Percentiles rank a stretch among this genome's conserved stretches.
These are phyloP conservation scores for Eueides isabella DNA, from an alignment of 1,140 invertebrate genomes.

Conservation along the genomic window DNA sequence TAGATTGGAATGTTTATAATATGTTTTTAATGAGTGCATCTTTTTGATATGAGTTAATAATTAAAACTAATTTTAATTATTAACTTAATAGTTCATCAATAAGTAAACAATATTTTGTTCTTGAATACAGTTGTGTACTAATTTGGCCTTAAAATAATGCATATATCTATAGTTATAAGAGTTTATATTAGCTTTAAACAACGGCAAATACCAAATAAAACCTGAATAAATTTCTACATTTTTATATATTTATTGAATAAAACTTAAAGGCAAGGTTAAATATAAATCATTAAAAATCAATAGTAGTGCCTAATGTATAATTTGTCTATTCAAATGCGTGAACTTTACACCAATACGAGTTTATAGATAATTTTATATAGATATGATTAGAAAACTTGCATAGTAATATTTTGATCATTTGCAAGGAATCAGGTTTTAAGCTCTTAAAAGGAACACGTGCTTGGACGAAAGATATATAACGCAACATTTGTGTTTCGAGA, in stretches of 20 bases:
- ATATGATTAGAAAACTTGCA: not conserved
- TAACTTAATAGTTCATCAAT: not conserved
- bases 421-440: not conserved
- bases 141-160: not conserved
- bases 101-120: not conserved
- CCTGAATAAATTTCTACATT: slow-evolving; percentile 4
- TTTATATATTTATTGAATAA: slow-evolving; percentile 1
- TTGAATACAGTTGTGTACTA: not conserved
- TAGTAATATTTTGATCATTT: slow-evolving; percentile 5
- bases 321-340: not conserved
- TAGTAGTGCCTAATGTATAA: slow-evolving; percentile 5
- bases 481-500: too few relatives aligned
- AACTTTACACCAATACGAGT: not conserved
- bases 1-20: not conserved
- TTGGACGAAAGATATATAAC: too few relatives aligned
- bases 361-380: slow-evolving; percentile 1
- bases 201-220: slow-evolving; percentile 10
- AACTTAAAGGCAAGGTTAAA: not conserved
- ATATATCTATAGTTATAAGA: slow-evolving; percentile 8
- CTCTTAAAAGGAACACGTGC: too few relatives aligned
- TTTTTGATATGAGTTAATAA: not conserved
- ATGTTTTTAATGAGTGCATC: not conserved
- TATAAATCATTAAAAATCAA: not conserved
- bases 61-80: too few relatives aligned
- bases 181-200: slow-evolving; percentile 8